These are phyloP conservation scores for Odobenus rosmarus DNA, from an alignment of 2,113 vertebrate genomes.

Conservation along the genomic window DNA sequence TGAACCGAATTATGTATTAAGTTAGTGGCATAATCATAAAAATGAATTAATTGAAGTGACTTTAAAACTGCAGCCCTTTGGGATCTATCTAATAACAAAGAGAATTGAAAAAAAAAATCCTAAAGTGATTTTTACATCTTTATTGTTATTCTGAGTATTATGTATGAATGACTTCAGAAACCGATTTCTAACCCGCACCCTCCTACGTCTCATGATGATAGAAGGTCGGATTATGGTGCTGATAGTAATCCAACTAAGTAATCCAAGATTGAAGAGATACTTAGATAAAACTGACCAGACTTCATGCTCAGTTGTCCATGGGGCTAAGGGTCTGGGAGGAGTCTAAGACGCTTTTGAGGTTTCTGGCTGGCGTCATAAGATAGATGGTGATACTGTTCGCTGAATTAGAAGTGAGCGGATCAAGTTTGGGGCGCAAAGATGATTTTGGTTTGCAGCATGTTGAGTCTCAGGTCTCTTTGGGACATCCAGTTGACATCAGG, in stretches of 20 bases:
- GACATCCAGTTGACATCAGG: background rate
- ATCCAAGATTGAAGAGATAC: background rate
- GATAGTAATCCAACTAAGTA: background rate
- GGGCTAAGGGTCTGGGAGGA: background rate
- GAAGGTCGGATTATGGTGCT: background rate
- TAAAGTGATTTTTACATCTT: background rate
- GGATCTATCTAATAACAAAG: slow-evolving; percentile 8
- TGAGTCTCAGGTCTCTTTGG: background rate
- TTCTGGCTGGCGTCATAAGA: background rate
- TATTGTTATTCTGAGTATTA: background rate
- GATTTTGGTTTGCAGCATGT: background rate
- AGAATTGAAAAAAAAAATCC: background rate
- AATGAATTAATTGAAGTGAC: slow-evolving; percentile 35
- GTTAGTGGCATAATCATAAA: slow-evolving; percentile 27
- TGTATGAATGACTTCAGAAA: background rate
- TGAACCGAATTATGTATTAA: background rate
- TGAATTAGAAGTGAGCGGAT: background rate
- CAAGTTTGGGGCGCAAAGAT: background rate
- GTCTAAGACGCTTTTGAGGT: background rate
- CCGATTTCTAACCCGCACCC: background rate
- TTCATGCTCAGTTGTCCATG: background rate
- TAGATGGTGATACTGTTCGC: background rate
- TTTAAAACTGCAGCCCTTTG: slow-evolving; percentile 13
- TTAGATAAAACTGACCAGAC: background rate
- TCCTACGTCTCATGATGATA: background rate